Base-by-base conservation (phyloP, 2,888 invertebrate species). In the Hofmannophila pseudospretella region DNA sequence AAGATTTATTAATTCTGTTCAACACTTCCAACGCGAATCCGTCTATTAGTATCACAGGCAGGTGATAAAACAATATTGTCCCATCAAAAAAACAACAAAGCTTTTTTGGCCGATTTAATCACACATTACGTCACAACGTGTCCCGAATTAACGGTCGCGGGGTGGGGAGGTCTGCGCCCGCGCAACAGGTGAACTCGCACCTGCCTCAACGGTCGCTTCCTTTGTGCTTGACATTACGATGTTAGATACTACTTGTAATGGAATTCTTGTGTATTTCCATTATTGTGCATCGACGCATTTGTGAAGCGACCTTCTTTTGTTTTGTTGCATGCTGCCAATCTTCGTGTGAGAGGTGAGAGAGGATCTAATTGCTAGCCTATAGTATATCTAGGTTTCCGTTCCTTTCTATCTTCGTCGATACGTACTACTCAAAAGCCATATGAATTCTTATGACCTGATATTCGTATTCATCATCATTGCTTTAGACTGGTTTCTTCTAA, bases 161-260 rank as follows among this genome's bases (percentile, higher is more conserved):
- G 42, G 56, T 47, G 44, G 36, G 39, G 7, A 42, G 39, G 46
- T 47, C 47, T 55, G 60, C 54, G 56, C 57, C 45, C 43, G 50
- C 51, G 63, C 63, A 77, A 84, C 85, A 85, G 85, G 85, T 85
- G 85, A 73, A 67, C 49, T 35, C 51, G 65, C 85, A 85, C 85
- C 85, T 85, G 84, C 70, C 44, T 64, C 77, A 82, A 80, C 80
- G 67, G 76, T 65, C 68, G 57, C 65, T 75, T 74, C 76, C 73
- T 75, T 76, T 70, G 57, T 58, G 65, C 54, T 67, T 76, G 70
- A 73, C 75, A 75, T 77, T 77, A 77, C 73, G 71, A 76, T 72
- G 67, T 64, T 72, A 69, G 76, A 76, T 77, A 74, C 7, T 4
- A 7, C 12, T 22, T 32, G 31, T 32, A 32, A 9, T 32, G 32